A percentile compares a stretch with the other conserved stretches of the same genome.
Evolutionary conservation across 2,797 vertebrate genomes (phyloP).

Genomic region (Anabas testudineus): DNA sequence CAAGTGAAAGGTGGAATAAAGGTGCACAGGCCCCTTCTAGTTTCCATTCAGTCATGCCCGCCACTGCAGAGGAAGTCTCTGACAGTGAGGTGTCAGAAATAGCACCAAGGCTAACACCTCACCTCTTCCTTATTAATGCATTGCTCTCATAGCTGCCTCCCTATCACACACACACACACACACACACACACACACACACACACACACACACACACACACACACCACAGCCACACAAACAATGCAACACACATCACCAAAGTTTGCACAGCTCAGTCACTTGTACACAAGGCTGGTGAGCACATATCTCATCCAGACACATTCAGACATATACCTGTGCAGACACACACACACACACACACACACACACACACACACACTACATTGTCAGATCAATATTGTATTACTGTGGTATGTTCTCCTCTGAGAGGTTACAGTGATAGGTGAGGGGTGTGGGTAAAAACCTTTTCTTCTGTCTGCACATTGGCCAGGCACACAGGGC

Average conservation of each 20-base stretch:
- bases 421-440: conserved; percentile 74
- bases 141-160: conserved; percentile 55
- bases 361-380: conserved; percentile 49
- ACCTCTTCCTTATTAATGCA: conserved; percentile 77
- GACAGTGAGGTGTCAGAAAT: conserved; percentile 78
- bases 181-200: conserved; percentile 50
- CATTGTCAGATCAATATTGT: conserved; percentile 81
- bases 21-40: conserved; percentile 35
- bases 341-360: conserved; percentile 40
- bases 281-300: conserved; percentile 41
- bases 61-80: conserved; percentile 64
- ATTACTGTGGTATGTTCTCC: conserved; percentile 78
- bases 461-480: conserved; percentile 58
- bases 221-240: conserved; percentile 45
- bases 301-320: conserved; percentile 42
- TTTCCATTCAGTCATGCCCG: conserved; percentile 55
- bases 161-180: conserved; percentile 39
- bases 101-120: conserved; percentile 77
- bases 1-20: conserved; percentile 55
- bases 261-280: conserved; percentile 50
- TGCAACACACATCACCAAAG: conserved; percentile 45
- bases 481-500: conserved; percentile 58
- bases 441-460: conserved; percentile 71
- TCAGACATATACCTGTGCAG: conserved; percentile 37
- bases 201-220: conserved; percentile 29